Evolutionary conservation across 1,140 invertebrate genomes (phyloP).

Genomic region (Drosophila elegans): DNA sequence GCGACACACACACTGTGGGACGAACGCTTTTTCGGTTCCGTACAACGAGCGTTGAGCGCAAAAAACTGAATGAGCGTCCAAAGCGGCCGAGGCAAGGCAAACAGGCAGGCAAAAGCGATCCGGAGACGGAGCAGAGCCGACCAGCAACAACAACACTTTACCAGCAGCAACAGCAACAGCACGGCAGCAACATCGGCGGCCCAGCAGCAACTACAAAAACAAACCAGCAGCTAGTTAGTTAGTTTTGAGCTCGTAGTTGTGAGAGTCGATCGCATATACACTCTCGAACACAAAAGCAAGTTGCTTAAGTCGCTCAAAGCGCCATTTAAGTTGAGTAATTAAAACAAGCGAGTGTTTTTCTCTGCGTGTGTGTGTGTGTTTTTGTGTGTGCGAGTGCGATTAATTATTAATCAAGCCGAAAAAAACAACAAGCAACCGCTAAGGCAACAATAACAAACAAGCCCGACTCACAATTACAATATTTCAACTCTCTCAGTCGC

Average conservation of each 20-base stretch:
- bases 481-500: conserved; percentile 70
- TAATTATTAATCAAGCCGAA: conserved; percentile 81
- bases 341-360: conserved; percentile 51
- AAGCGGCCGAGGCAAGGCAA: conserved; percentile 78
- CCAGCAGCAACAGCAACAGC: conserved; percentile 30
- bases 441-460: conserved; percentile 69
- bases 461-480: conserved; percentile 75
- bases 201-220: conserved; percentile 37
- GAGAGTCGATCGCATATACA: conserved; percentile 71
- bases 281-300: conserved; percentile 57
- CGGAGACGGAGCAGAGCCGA: conserved; percentile 44
- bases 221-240: conserved; percentile 76
- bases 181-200: conserved; percentile 21
- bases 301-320: conserved; percentile 82
- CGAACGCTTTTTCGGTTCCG: conserved; percentile 72
- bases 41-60: conserved; percentile 82
- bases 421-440: conserved; percentile 52
- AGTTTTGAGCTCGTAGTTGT: conserved; percentile 76
- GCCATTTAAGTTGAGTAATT: conserved; percentile 82
- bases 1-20: conserved; percentile 60
- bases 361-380: conserved; percentile 36
- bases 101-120: conserved; percentile 67
- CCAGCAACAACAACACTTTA: conserved; percentile 25
- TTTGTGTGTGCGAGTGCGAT: conserved; percentile 64
- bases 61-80: conserved; percentile 81